Evolutionary conservation across 2,113 vertebrate species (phyloP), one percentile per base, ranked within the genome.

Genomic region (Aleadryas rufinucha): DNA sequence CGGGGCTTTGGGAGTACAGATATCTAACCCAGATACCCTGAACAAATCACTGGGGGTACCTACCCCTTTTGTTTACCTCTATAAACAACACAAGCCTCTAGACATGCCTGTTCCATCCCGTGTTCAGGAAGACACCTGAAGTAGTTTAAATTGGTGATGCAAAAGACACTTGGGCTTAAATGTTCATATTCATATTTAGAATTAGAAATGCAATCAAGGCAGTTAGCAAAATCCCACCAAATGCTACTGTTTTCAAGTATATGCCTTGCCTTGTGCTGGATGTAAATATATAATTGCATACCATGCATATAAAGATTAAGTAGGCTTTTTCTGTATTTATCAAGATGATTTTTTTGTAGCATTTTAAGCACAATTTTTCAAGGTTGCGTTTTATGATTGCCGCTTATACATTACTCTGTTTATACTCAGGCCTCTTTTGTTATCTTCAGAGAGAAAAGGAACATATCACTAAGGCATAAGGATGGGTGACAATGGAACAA

Each of bases 401-500:
- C 69, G 59, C 50, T 84, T 77, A 74, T 61, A 18, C 45, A 85
- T 87, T 93, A 66, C 84, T 80, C 61, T 92, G n/a, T 86, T 95
- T 89, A 91, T 69, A 92, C 79, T 90, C 77, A 61, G 70, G 78
- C 33, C 42, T 82, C 57, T 86, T 96, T 96, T 92, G 70, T 96
- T 90, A 92, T 42, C 22, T 90, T 97, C 72, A 24, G 47, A 94
- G 79, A 80, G 60, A 95, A 96, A 90, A 59, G 49, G 76, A 90
- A 74, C 87, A 60, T 72, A 84, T 86, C 93, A 96, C 87, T 79
- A 70, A 93, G 78, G 94, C 78, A 60, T 72, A 92, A 93, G 77
- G 88, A 95, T 79, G 59, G 78, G 65, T 96, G 98, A 97, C 95
- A 96, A 96, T 87, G 68, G 94, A 95, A 95, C 92, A 96, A 91